Evolutionary conservation across 23 tunicate genomes (phyloP).

Genomic region (Phallusia fumigata): DNA sequence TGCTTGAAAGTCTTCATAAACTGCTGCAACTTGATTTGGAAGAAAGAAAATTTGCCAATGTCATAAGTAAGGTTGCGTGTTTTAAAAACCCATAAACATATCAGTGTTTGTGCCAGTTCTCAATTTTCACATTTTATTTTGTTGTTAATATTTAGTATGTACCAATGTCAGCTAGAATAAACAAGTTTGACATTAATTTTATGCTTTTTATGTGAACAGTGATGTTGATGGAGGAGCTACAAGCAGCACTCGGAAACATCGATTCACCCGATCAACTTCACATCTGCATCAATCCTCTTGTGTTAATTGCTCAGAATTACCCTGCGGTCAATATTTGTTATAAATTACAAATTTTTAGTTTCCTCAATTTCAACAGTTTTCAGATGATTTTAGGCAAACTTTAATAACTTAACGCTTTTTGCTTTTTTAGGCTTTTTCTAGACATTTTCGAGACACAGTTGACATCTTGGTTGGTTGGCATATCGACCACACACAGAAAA

Average conservation of each 20-base stretch:
- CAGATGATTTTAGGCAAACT: too few relatives aligned
- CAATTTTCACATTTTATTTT: too few relatives aligned
- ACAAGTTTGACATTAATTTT: not conserved
- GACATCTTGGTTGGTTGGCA: slow-evolving; percentile 97
- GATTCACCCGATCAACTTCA: slow-evolving; percentile 72
- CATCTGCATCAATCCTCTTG: slow-evolving; percentile 69
- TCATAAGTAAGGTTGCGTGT: slow-evolving; percentile 45
- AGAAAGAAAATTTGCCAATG: slow-evolving; percentile 73
- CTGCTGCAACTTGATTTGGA: slow-evolving; percentile 55
- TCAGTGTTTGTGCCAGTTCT: too few relatives aligned
- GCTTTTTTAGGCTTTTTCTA: slow-evolving; percentile 52
- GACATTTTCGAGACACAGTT: slow-evolving; percentile 91
- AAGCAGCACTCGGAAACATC: slow-evolving; percentile 70
- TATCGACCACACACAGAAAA: slow-evolving; percentile 82
- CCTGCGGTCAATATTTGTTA: slow-evolving; percentile 42
- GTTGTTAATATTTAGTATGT: too few relatives aligned
- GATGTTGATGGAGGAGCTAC: slow-evolving; percentile 70
- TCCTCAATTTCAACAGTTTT: too few relatives aligned
- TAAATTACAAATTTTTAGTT: not conserved
- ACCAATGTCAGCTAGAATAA: too few relatives aligned
- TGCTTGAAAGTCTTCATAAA: slow-evolving; percentile 73
- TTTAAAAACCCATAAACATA: not conserved
- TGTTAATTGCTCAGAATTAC: slow-evolving; percentile 73
- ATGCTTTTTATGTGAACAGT: slow-evolving; percentile 14
- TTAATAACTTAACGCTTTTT: not conserved